Base-by-base conservation (phyloP, 2,888 invertebrate genomes). In the Trachelus iudaicus region DNA sequence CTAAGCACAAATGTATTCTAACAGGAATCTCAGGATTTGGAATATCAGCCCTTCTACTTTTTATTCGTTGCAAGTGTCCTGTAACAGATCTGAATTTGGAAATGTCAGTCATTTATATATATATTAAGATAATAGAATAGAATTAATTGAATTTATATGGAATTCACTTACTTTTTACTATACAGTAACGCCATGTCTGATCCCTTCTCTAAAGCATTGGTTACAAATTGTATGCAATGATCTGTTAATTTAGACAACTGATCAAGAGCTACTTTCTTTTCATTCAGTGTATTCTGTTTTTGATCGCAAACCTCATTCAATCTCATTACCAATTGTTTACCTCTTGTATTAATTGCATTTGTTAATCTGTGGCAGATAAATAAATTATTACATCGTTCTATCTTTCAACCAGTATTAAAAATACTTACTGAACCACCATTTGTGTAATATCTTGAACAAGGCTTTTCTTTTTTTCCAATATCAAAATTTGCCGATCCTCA, bases 1-100 rank as follows among this genome's bases (percentile, higher is more conserved):
- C 96, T 82, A 96, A 92, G 68, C 95, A 95, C 79, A 97, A 93
- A 90, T 95, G 94, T 91, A 97, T 96, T 87, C 97, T 94, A 83
- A 97, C 96, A 68, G 97, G 97, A 85, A 97, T 96, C 92, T 97
- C 97, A 31, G 97, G 97, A 93, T 97, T 97, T 83, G 97, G 97
- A 90, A 97, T 97, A 92, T 97, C 97, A 3, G 97, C 97, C 86
- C 97, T 94, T 81, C 96, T 95, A 87, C 95, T 95, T 92, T 97
- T 97, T 87, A 97, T 95, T 89, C 96, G 94, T 92, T 96, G 96
- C 86, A 97, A 93, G 92, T 97, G 96, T 83, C 94, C 93, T 75
- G 95, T 94, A 13, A 92, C 90, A 73, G 91, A 91, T 78, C 92
- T 92, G 76, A 6, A 84, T n/a, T 31, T 34, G n/a, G 40, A 30